phyloP scores from a whole-genome alignment of 2,888 invertebrate species.

The Eupithecia pulchellata region DNA sequence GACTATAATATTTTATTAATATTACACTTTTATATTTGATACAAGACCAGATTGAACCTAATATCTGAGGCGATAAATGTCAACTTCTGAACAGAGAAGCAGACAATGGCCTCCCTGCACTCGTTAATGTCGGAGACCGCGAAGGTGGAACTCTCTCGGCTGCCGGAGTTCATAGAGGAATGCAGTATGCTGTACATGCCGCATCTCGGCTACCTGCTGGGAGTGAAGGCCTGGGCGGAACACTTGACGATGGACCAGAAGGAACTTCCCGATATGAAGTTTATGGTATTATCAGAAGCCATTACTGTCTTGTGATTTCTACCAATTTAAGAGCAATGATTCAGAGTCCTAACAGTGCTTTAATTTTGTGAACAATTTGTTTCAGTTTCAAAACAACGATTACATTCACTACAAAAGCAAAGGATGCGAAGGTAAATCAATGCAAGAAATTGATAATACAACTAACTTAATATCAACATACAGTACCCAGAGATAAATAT shows the following conservation, averaged over 20 bases:
- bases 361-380: slow-evolving; percentile 27
- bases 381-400: slow-evolving; percentile 87
- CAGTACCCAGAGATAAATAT: too few species aligned
- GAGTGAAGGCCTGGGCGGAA: slow-evolving; percentile 88
- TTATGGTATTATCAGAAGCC: slow-evolving; percentile 83
- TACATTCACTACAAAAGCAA: slow-evolving; percentile 90
- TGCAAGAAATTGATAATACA: background rate
- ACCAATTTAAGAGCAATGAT: background rate
- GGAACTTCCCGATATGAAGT: slow-evolving; percentile 88
- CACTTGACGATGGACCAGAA: slow-evolving; percentile 84
- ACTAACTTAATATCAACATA: background rate
- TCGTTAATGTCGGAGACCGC: slow-evolving; percentile 90
- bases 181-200: slow-evolving; percentile 90
- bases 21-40: too few species aligned
- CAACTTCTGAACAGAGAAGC: slow-evolving; percentile 84
- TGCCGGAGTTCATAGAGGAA: slow-evolving; percentile 88
- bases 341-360: background rate
- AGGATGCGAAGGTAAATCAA: slow-evolving; percentile 83
- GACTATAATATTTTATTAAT: too few species aligned
- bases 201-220: slow-evolving; percentile 91
- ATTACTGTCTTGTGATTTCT: background rate
- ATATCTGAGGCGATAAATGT: background rate
- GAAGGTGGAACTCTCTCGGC: slow-evolving; percentile 87
- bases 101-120: slow-evolving; percentile 88
- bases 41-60: background rate